phyloP scores from a whole-genome alignment of 2,888 invertebrate species.

The Hyppa rectilinea region DNA sequence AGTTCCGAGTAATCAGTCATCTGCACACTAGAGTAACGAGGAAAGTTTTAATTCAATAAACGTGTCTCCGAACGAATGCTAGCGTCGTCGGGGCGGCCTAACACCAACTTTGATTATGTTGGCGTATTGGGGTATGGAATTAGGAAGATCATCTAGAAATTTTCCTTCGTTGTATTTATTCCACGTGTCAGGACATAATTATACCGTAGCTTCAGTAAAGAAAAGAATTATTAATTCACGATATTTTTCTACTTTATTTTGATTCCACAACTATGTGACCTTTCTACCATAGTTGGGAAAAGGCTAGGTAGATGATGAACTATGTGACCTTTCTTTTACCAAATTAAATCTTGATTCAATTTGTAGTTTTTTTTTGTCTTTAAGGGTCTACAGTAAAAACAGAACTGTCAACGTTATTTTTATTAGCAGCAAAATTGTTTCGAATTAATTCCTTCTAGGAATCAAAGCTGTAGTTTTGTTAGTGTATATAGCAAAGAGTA shows the following conservation, averaged over 20 bases:
- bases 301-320: too few relatives aligned
- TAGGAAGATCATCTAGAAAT: slow-evolving; percentile 20
- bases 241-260: too few relatives aligned
- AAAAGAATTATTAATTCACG: too few relatives aligned
- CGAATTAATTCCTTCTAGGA: neutral
- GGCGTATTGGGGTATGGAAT: slow-evolving; percentile 33
- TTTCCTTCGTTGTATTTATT: too few relatives aligned
- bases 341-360: neutral
- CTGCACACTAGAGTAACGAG: slow-evolving; percentile 63
- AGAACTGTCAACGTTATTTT: neutral
- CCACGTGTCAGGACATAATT: too few relatives aligned
- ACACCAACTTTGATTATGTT: slow-evolving; percentile 50
- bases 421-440: neutral
- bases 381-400: neutral
- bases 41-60: slow-evolving; percentile 70
- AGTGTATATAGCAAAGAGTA: too few relatives aligned
- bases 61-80: slow-evolving; percentile 47
- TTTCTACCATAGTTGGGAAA: too few relatives aligned
- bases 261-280: too few relatives aligned
- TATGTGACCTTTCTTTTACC: too few relatives aligned
- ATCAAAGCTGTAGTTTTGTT: too few relatives aligned
- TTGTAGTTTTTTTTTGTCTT: neutral
- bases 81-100: slow-evolving; percentile 39
- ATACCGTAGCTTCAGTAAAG: too few relatives aligned
- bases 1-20: slow-evolving; percentile 61